Conservation (phyloP, 2,888 invertebrate genomes). For the Nipponacmea schrenckii region DNA sequence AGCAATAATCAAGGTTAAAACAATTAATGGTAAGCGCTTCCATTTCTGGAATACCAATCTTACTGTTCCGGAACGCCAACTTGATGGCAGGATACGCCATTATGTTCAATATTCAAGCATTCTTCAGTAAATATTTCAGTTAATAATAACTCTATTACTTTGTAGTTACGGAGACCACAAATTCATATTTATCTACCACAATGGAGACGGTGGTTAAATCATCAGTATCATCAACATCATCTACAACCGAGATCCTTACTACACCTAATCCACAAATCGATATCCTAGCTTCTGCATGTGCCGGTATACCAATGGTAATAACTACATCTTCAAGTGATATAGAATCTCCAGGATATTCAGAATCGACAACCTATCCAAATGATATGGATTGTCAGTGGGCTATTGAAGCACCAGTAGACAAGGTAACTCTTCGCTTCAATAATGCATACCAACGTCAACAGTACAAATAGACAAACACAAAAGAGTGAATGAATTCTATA, state of each 20-base stretch:
- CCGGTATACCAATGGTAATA: conserved; percentile 19
- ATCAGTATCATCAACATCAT: neutral
- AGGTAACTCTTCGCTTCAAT: conserved; percentile 14
- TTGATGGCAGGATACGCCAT: no score
- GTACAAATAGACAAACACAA: no score
- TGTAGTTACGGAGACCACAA: no score
- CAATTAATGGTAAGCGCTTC: neutral
- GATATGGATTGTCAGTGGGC: conserved; percentile 28
- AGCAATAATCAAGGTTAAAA: neutral
- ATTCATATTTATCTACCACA: neutral
- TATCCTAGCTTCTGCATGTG: conserved; percentile 16
- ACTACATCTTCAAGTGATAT: conserved; percentile 15
- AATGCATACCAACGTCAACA: no score
- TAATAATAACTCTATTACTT: no score
- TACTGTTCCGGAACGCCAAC: no score
- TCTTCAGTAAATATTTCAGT: no score
- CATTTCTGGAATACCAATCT: neutral
- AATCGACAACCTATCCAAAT: conserved; percentile 9
- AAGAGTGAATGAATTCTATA: conserved; percentile 16
- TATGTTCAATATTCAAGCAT: no score
- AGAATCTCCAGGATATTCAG: conserved; percentile 23
- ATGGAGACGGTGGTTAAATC: neutral
- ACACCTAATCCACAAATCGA: neutral
- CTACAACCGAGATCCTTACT: neutral
- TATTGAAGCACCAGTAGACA: conserved; percentile 14